Evolutionary conservation across 2,888 invertebrate species (phyloP).

Genomic region (Leucophenga maculata): DNA sequence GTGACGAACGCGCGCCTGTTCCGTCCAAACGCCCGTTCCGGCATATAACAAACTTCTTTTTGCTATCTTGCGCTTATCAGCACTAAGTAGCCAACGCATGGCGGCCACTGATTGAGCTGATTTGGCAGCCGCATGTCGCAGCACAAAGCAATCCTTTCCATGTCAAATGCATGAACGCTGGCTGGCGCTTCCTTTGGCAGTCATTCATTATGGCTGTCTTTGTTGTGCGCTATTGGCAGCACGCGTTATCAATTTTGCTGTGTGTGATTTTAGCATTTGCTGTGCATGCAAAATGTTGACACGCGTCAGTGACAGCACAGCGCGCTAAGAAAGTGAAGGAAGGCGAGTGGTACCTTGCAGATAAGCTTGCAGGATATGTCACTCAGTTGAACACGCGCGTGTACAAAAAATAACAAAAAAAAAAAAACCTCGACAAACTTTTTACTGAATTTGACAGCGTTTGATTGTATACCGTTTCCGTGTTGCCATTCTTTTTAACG

Average conservation of each 20-base stretch:
- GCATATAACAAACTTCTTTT: background rate
- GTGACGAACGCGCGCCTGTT: conserved; percentile 7
- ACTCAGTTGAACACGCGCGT: background rate
- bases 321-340: background rate
- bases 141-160: conserved; percentile 8
- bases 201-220: too few relatives aligned
- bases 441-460: too few relatives aligned
- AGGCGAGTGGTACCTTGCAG: background rate
- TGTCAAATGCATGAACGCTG: conserved; percentile 50
- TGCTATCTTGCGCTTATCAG: background rate
- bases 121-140: too few relatives aligned
- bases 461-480: too few relatives aligned
- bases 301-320: conserved; percentile 54
- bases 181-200: background rate
- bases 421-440: too few relatives aligned
- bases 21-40: conserved; percentile 7
- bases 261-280: background rate
- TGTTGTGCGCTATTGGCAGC: conserved; percentile 41
- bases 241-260: conserved; percentile 33
- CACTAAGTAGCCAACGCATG: conserved; percentile 19
- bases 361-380: conserved; percentile 13
- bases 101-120: conserved; percentile 5
- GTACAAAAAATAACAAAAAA: too few relatives aligned
- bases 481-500: too few relatives aligned
- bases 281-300: conserved; percentile 66